Percentiles rank a stretch among this genome's conserved stretches.
Evolutionary conservation across 2,113 vertebrate genomes (phyloP).

Genomic region (Aegithalos caudatus): DNA sequence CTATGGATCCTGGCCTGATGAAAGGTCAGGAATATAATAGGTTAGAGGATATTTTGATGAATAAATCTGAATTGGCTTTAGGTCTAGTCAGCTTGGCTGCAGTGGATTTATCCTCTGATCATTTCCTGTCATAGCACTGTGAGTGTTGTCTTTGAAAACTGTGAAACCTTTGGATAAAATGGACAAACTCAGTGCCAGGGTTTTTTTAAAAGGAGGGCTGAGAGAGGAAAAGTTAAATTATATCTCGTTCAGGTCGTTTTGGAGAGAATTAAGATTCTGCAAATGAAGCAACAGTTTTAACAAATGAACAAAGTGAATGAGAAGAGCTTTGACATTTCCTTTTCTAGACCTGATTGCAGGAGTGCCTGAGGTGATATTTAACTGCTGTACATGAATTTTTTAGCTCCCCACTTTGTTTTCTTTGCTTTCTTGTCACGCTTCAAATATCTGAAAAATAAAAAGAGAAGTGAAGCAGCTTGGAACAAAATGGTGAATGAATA

Average conservation of each 20-base stretch:
- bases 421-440: not conserved
- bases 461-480: not conserved
- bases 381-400: not conserved
- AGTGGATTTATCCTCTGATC: not conserved
- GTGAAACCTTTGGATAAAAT: not conserved
- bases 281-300: not conserved
- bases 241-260: not conserved
- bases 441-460: not conserved
- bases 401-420: not conserved
- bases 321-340: not conserved
- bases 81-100: not conserved
- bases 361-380: not conserved
- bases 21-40: not conserved
- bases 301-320: not conserved
- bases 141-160: not conserved
- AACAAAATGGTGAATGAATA: not conserved
- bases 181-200: not conserved
- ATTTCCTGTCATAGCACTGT: not conserved
- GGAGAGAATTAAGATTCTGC: not conserved
- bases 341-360: not conserved
- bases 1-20: not conserved
- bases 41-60: not conserved
- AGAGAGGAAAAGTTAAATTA: not conserved
- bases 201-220: not conserved
- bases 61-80: not conserved